Percentiles rank a stretch among this genome's conserved stretches.
These are phyloP conservation scores for Rhynchotus rufescens DNA, from an alignment of 2,797 vertebrate genomes.

Conservation along the genomic window DNA sequence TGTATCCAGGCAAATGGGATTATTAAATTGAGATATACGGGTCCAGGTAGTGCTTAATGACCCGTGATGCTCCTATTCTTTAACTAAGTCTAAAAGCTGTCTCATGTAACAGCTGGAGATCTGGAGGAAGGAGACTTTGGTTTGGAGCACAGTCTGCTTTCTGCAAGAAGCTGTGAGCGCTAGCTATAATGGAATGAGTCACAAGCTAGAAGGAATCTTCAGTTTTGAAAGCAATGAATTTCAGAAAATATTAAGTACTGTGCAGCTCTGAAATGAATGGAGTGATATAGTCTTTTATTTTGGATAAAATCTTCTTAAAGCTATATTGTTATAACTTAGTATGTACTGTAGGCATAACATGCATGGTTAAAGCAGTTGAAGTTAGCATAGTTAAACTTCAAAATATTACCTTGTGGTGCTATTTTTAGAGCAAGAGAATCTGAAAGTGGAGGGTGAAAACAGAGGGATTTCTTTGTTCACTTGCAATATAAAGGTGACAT, in stretches of 20 bases:
- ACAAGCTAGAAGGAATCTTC: not conserved
- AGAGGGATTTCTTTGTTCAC: not conserved
- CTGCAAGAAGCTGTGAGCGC: not conserved
- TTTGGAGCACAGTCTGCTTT: not conserved
- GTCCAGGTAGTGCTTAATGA: slow-evolving; percentile 27
- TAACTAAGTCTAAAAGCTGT: not conserved
- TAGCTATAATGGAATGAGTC: not conserved
- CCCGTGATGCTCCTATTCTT: not conserved
- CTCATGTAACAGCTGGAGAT: not conserved
- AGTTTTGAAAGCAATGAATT: not conserved
- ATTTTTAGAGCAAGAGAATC: not conserved
- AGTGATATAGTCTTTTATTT: not conserved
- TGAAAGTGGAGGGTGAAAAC: not conserved
- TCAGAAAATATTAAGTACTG: not conserved
- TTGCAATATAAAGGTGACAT: not conserved
- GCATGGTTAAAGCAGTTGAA: not conserved
- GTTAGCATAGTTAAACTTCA: not conserved
- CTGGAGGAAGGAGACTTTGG: not conserved
- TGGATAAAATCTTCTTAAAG: not conserved
- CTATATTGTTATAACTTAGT: not conserved
- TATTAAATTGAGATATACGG: slow-evolving; percentile 54
- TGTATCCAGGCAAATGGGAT: slow-evolving; percentile 33
- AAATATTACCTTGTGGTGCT: not conserved
- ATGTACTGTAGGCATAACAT: not conserved
- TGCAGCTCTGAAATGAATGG: not conserved